A percentile compares a stretch with the other conserved stretches of the same genome.
These are phyloP conservation scores for Gadus chalcogrammus DNA, from an alignment of 2,113 vertebrate genomes.

Conservation along the genomic window DNA sequence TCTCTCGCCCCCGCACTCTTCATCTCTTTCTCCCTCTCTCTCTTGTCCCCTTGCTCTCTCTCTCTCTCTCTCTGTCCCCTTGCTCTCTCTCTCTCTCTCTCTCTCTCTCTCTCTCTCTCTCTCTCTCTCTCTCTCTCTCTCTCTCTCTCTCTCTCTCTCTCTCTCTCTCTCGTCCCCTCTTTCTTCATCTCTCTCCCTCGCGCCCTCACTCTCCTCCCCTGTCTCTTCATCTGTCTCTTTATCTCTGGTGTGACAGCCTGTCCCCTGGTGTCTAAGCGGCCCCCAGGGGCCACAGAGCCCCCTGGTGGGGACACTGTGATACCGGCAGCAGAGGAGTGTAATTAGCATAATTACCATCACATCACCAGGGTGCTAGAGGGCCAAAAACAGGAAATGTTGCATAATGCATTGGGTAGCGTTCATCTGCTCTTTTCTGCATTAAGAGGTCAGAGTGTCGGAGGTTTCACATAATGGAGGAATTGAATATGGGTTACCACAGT, in stretches of 20 bases:
- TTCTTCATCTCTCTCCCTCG: too few species aligned
- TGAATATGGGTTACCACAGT: constrained; percentile 19
- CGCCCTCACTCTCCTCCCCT: too few species aligned
- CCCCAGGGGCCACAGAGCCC: too few species aligned
- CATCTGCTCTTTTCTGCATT: constrained; percentile 27
- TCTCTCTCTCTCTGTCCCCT: too few species aligned
- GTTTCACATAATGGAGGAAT: constrained; percentile 13
- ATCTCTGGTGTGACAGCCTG: too few species aligned
- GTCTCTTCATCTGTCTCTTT: too few species aligned
- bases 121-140: too few species aligned
- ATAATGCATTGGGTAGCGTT: constrained; percentile 35
- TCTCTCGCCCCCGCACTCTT: too few species aligned
- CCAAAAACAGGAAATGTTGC: constrained; percentile 12
- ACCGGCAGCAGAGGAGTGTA: neutral
- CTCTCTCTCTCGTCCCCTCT: neutral
- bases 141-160: neutral
- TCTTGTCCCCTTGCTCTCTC: neutral
- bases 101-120: too few species aligned
- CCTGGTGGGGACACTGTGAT: neutral
- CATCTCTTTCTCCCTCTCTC: neutral
- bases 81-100: too few species aligned
- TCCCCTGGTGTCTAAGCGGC: too few species aligned
- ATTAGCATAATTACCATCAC: neutral
- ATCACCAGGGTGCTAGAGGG: neutral
- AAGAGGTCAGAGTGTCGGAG: constrained; percentile 24